phyloP scores from a whole-genome alignment of 2,888 invertebrate species.

The Ashinkailepas kermadecensis region DNA sequence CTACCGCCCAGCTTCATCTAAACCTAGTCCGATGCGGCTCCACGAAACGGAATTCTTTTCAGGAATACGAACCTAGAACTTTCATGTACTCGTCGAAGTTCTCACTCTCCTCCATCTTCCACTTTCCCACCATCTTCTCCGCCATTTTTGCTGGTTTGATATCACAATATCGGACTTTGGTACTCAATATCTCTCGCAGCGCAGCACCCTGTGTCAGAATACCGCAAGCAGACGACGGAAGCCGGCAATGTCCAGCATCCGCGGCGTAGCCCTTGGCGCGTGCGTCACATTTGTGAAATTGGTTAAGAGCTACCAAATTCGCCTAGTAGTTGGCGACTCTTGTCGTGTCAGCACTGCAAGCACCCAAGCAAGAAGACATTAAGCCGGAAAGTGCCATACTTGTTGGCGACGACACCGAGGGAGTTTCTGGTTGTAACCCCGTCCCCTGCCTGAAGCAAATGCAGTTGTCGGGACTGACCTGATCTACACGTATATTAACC shows the following conservation, averaged over 20 bases:
- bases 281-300: background rate
- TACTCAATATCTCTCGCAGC: too few species aligned
- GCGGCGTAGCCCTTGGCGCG: background rate
- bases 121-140: slow-evolving; percentile 27
- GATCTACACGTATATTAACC: too few species aligned
- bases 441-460: too few species aligned
- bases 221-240: slow-evolving; percentile 1
- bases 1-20: too few species aligned
- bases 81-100: slow-evolving; percentile 37
- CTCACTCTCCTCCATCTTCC: slow-evolving; percentile 34
- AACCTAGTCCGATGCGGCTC: background rate
- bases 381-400: too few species aligned
- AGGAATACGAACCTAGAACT: slow-evolving; percentile 34
- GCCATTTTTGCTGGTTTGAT: background rate
- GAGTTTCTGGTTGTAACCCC: too few species aligned
- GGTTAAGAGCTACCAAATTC: background rate
- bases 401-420: too few species aligned
- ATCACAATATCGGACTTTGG: too few species aligned
- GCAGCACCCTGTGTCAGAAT: background rate
- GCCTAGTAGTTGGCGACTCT: background rate
- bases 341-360: background rate
- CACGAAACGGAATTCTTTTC: background rate
- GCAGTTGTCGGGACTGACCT: too few species aligned
- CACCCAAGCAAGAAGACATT: too few species aligned
- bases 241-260: background rate